Evolutionary conservation across 2,797 vertebrate genomes (phyloP).

Genomic region (Hyperoplus immaculatus): DNA sequence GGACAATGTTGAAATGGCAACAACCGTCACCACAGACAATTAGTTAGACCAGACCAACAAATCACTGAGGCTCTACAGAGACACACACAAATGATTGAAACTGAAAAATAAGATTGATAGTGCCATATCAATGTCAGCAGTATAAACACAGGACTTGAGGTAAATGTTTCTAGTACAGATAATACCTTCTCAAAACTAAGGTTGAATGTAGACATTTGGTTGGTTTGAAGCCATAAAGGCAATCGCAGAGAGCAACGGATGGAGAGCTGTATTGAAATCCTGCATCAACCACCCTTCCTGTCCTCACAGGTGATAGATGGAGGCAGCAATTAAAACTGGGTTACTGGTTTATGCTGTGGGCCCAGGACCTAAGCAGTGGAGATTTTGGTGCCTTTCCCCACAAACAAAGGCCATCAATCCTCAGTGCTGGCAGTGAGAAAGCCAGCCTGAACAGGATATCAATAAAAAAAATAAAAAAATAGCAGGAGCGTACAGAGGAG

Average conservation of each 20-base stretch:
- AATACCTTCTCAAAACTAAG: background rate
- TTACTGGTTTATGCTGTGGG: constrained; percentile 85
- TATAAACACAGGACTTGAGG: background rate
- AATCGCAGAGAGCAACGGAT: constrained; percentile 39
- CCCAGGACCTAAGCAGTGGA: constrained; percentile 69
- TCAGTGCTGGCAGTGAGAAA: constrained; percentile 64
- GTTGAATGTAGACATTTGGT: constrained; percentile 5
- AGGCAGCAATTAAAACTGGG: constrained; percentile 87
- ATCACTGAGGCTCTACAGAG: constrained; percentile 26
- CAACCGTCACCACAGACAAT: constrained; percentile 48
- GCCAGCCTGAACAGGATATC: constrained; percentile 69
- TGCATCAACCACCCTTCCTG: constrained; percentile 70
- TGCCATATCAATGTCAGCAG: background rate
- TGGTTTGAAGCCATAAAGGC: constrained; percentile 32
- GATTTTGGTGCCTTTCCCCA: constrained; percentile 79
- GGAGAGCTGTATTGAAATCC: constrained; percentile 69
- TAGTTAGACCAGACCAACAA: constrained; percentile 60
- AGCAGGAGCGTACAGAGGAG: constrained; percentile 46
- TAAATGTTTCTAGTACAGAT: background rate
- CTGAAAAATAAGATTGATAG: background rate
- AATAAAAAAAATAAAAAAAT: constrained; percentile 50
- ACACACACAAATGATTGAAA: constrained; percentile 25
- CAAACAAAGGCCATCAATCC: constrained; percentile 85
- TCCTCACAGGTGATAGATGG: constrained; percentile 84
- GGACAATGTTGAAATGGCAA: constrained; percentile 59